Evolutionary conservation across 2,888 invertebrate genomes (phyloP).

Genomic region (Arctia plantaginis): DNA sequence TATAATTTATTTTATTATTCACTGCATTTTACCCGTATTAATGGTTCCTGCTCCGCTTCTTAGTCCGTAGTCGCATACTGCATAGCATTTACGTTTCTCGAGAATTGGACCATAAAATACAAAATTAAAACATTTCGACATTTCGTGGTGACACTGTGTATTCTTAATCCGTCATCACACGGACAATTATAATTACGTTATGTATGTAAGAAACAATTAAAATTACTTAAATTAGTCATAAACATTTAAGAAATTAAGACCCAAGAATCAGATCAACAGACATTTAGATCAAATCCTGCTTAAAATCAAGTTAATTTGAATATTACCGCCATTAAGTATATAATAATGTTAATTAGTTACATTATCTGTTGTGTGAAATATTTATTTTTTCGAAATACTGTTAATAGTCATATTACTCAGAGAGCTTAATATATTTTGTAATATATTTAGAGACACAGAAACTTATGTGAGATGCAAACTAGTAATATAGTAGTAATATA

Average conservation of each 20-base stretch:
- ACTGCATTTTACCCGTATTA: neutral
- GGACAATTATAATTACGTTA: neutral
- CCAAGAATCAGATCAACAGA: neutral
- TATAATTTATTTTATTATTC: neutral
- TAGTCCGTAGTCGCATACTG: neutral
- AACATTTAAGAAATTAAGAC: neutral
- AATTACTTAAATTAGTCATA: neutral
- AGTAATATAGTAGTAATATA: too few species aligned
- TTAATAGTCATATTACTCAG: slow-evolving; percentile 22
- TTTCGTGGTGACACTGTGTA: too few species aligned
- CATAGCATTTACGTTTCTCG: neutral
- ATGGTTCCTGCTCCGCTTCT: neutral
- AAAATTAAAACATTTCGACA: neutral
- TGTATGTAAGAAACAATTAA: neutral
- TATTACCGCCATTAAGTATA: neutral
- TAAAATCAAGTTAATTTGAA: neutral
- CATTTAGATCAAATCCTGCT: neutral
- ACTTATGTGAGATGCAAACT: neutral
- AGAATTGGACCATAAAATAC: neutral
- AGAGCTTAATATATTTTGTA: neutral
- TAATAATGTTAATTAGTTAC: neutral
- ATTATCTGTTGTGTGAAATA: neutral
- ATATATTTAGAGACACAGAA: neutral
- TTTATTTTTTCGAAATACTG: slow-evolving; percentile 5
- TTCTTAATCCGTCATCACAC: too few species aligned